phyloP scores from a whole-genome alignment of 2,888 invertebrate genomes.

The Rhopalosiphum nymphaeae region DNA sequence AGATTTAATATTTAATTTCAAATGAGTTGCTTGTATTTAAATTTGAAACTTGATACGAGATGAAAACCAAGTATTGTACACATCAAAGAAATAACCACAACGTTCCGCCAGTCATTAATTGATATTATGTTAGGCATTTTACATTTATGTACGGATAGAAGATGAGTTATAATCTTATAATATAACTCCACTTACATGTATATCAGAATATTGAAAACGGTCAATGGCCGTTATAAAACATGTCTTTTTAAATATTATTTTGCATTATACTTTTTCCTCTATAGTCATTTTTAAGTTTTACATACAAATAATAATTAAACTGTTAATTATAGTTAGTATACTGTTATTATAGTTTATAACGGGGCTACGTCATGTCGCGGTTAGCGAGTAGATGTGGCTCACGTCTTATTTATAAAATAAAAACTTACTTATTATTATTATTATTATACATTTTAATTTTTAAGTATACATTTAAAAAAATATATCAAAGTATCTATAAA shows the following conservation, averaged over 20 bases:
- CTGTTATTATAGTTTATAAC: too few species aligned
- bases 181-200: not conserved
- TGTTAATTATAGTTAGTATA: not conserved
- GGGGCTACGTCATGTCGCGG: too few species aligned
- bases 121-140: not conserved
- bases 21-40: slow-evolving; percentile 6
- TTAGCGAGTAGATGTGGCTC: too few species aligned
- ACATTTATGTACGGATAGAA: not conserved
- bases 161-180: not conserved
- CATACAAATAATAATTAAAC: not conserved
- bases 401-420: too few species aligned
- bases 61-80: not conserved
- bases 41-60: slow-evolving; percentile 13
- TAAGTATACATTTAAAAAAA: too few species aligned
- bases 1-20: not conserved
- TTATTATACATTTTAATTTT: too few species aligned
- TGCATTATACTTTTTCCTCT: not conserved
- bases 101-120: not conserved
- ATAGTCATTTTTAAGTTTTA: not conserved
- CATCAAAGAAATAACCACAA: not conserved
- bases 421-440: too few species aligned
- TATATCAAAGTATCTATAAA: too few species aligned
- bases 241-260: not conserved
- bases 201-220: not conserved
- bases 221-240: not conserved